These are phyloP conservation scores for Drosophila atripex DNA, from an alignment of 2,888 invertebrate genomes.

Conservation along the genomic window DNA sequence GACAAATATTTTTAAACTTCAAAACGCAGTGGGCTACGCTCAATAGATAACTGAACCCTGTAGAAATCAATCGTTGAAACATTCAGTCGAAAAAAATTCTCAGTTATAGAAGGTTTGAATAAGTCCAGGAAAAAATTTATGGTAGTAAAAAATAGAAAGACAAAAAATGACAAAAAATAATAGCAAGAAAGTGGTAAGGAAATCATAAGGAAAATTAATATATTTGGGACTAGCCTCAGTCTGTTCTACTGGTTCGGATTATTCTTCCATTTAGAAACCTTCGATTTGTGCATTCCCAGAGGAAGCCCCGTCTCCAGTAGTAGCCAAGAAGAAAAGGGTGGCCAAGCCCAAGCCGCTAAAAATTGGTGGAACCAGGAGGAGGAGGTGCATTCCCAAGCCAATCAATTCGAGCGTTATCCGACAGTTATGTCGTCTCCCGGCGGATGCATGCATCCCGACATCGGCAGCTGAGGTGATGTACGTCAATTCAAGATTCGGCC, in stretches of 20 bases:
- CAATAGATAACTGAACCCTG: neutral
- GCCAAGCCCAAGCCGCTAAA: neutral
- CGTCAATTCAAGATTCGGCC: neutral
- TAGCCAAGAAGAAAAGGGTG: neutral
- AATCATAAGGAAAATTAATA: no score
- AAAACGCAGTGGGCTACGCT: neutral
- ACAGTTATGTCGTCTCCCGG: conserved; percentile 14
- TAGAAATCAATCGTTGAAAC: neutral
- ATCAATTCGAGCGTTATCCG: conserved; percentile 4
- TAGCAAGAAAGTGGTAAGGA: neutral
- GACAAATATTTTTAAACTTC: neutral
- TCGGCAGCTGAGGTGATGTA: conserved; percentile 16
- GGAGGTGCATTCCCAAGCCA: neutral
- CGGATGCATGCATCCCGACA: neutral
- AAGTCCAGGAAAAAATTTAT: neutral
- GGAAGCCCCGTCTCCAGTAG: no score
- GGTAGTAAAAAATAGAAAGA: neutral
- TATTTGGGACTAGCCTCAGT: no score
- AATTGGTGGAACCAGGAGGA: neutral
- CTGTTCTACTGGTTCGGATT: neutral
- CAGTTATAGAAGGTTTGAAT: neutral
- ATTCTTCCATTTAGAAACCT: neutral
- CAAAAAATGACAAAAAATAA: neutral
- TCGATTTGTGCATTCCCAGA: neutral
- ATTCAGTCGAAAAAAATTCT: neutral